phyloP scores from a whole-genome alignment of 2,888 invertebrate genomes.

The Abscondita cerata region DNA sequence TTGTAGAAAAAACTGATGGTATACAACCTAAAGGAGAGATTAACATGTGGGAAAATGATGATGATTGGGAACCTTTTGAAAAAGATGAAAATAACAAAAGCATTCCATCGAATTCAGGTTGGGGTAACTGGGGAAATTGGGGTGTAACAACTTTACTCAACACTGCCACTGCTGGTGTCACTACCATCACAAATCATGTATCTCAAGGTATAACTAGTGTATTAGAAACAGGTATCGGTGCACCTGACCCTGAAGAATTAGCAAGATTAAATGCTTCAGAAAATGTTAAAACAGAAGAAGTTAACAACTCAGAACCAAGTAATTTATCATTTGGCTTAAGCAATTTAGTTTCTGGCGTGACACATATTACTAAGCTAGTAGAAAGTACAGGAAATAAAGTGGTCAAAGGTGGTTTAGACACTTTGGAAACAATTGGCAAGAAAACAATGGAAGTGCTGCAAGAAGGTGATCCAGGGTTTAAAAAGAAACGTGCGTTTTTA shows the following conservation, averaged over 20 bases:
- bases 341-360: slow-evolving; percentile 70
- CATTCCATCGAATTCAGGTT: slow-evolving; percentile 43
- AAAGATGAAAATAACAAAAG: neutral
- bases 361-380: slow-evolving; percentile 69
- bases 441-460: slow-evolving; percentile 94
- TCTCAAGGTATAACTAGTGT: slow-evolving; percentile 81
- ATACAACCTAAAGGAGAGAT: slow-evolving; percentile 44
- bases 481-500: slow-evolving; percentile 76
- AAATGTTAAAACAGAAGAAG: slow-evolving; percentile 3
- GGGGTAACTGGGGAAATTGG: slow-evolving; percentile 77
- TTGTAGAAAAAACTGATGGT: too few species aligned
- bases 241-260: slow-evolving; percentile 81
- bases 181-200: slow-evolving; percentile 80
- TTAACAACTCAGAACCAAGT: neutral
- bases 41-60: slow-evolving; percentile 58
- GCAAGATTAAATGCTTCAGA: slow-evolving; percentile 61
- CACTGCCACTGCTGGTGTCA: slow-evolving; percentile 78
- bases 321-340: slow-evolving; percentile 59
- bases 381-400: slow-evolving; percentile 70
- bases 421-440: slow-evolving; percentile 91
- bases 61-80: slow-evolving; percentile 47
- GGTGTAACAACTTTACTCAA: slow-evolving; percentile 76
- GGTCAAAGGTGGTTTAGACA: slow-evolving; percentile 81
- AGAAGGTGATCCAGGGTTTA: slow-evolving; percentile 89
- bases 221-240: slow-evolving; percentile 82